These are phyloP conservation scores for Drosophila suzukii DNA, from an alignment of 1,140 invertebrate genomes.

Conservation along the genomic window DNA sequence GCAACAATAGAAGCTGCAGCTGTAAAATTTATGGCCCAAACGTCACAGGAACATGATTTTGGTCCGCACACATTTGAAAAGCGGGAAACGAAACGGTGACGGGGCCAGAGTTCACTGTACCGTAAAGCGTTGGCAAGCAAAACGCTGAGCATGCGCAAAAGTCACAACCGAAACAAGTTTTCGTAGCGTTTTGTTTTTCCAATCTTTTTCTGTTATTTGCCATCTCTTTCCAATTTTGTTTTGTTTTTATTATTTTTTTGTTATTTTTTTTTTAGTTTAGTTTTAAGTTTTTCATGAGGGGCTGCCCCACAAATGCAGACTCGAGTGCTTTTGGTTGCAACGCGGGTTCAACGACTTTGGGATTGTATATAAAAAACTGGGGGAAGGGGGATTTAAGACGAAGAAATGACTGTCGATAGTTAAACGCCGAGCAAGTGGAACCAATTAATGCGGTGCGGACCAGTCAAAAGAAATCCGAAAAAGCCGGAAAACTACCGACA, in stretches of 20 bases:
- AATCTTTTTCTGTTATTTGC: constrained; percentile 44
- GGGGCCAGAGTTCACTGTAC: constrained; percentile 71
- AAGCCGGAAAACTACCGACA: constrained; percentile 45
- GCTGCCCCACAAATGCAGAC: constrained; percentile 54
- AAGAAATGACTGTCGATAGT: constrained; percentile 61
- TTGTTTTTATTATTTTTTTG: constrained; percentile 28
- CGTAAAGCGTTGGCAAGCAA: constrained; percentile 70
- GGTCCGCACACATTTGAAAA: constrained; percentile 9
- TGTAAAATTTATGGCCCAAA: constrained; percentile 76
- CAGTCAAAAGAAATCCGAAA: constrained; percentile 48
- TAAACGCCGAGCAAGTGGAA: constrained; percentile 76
- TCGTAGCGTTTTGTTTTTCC: constrained; percentile 52
- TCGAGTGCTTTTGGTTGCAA: constrained; percentile 22
- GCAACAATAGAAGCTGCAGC: constrained; percentile 76
- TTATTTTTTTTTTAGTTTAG: constrained; percentile 24
- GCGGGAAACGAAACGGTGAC: not conserved
- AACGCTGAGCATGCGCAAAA: constrained; percentile 79
- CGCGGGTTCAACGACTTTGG: constrained; percentile 56
- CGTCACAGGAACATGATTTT: constrained; percentile 74
- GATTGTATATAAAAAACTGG: not conserved
- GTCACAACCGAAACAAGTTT: constrained; percentile 74
- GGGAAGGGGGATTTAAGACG: constrained; percentile 12
- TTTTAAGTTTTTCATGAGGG: constrained; percentile 20
- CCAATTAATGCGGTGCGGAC: constrained; percentile 65
- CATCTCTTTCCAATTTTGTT: constrained; percentile 22